These are phyloP conservation scores for Gymnobelideus leadbeateri DNA, from an alignment of 2,113 vertebrate genomes.

Conservation along the genomic window DNA sequence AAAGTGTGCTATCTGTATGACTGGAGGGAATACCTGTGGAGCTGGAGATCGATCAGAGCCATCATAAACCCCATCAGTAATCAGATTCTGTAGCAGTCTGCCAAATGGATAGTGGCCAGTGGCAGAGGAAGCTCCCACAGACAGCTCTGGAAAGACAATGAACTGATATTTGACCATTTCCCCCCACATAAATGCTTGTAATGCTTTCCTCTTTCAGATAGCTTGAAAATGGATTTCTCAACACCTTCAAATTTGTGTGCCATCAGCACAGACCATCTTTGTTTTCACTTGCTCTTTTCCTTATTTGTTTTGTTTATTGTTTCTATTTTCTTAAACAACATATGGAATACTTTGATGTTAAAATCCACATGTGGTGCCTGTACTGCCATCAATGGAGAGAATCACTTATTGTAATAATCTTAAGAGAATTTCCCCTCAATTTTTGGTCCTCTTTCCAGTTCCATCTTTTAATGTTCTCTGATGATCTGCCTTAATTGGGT, in stretches of 20 bases:
- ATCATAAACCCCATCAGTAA: background rate
- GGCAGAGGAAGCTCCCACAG: background rate
- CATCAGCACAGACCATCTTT: background rate
- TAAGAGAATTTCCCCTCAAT: background rate
- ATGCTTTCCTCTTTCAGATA: background rate
- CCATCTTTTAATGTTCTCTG: background rate
- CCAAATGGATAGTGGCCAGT: background rate
- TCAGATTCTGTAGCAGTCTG: background rate
- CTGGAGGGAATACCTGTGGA: background rate
- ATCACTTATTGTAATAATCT: background rate
- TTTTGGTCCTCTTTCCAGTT: background rate
- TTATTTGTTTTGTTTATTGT: background rate
- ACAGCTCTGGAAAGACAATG: background rate
- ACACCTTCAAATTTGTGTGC: background rate
- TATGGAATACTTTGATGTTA: background rate
- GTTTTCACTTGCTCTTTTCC: background rate
- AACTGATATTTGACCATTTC: background rate
- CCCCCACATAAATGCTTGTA: background rate
- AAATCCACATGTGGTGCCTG: background rate
- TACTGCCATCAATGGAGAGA: background rate
- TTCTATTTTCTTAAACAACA: background rate
- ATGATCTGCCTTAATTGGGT: background rate
- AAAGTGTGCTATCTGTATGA: background rate
- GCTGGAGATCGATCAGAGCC: background rate
- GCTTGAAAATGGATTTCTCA: background rate